Evolutionary conservation across 2,888 invertebrate species (phyloP).

Genomic region (Cephus pygmeus): DNA sequence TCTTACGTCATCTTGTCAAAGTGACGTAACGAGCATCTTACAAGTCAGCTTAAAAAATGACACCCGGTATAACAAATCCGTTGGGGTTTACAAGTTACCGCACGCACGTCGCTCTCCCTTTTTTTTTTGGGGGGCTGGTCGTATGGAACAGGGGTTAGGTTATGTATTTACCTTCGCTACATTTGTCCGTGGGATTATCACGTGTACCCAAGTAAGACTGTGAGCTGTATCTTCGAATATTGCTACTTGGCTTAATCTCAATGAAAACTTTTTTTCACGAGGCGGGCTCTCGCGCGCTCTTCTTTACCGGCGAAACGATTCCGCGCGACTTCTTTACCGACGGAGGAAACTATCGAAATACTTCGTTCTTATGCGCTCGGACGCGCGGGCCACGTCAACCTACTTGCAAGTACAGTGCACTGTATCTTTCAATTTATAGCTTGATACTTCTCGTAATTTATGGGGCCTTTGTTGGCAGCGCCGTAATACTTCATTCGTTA

Average conservation of each 20-base stretch:
- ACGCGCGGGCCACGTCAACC: not conserved
- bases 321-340: not conserved
- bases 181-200: not conserved
- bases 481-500: constrained; percentile 37
- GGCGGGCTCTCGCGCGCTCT: too few species aligned
- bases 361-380: too few species aligned
- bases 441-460: constrained; percentile 53
- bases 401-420: constrained; percentile 14
- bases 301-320: too few species aligned
- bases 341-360: not conserved
- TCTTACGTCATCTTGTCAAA: too few species aligned
- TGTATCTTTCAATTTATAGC: constrained; percentile 55
- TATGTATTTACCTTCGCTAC: not conserved
- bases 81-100: not conserved
- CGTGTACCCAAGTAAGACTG: not conserved
- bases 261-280: not conserved
- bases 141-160: not conserved
- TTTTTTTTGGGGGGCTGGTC: too few species aligned
- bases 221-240: not conserved
- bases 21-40: not conserved
- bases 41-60: not conserved
- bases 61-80: not conserved
- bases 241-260: not conserved
- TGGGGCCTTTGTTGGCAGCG: constrained; percentile 34
- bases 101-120: not conserved